These are phyloP conservation scores for Sinhomidia bicolor DNA, from an alignment of 2,888 invertebrate genomes.

Conservation along the genomic window DNA sequence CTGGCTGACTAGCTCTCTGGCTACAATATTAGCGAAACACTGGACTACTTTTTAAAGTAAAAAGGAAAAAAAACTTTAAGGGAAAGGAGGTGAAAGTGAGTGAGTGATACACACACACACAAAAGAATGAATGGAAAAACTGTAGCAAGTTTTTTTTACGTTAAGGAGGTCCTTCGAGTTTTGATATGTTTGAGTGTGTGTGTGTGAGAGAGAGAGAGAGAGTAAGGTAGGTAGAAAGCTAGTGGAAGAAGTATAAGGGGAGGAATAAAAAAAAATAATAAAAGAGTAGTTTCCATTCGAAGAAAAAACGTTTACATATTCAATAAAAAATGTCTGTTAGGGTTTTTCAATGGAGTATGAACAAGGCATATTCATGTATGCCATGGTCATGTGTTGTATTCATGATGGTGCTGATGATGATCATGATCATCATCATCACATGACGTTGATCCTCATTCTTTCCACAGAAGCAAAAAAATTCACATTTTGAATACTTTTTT, in stretches of 20 bases:
- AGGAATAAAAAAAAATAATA: neutral
- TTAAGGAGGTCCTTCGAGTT: neutral
- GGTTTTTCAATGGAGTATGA: neutral
- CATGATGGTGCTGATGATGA: conserved; percentile 32
- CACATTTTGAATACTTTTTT: conserved; percentile 15
- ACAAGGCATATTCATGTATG: conserved; percentile 33
- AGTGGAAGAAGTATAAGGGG: too few species aligned
- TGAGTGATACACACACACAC: neutral
- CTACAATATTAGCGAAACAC: neutral
- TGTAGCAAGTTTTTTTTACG: neutral
- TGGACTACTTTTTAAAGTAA: conserved; percentile 34
- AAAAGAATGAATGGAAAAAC: conserved; percentile 29
- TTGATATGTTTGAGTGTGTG: neutral
- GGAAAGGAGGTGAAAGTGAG: conserved; percentile 56
- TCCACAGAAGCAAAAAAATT: conserved; percentile 39
- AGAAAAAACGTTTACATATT: conserved; percentile 36
- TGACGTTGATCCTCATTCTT: conserved; percentile 44
- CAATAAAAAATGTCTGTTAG: conserved; percentile 35
- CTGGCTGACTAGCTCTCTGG: too few species aligned
- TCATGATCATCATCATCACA: neutral
- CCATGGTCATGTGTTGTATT: neutral
- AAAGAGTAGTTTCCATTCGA: conserved; percentile 29
- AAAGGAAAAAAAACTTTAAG: conserved; percentile 29
- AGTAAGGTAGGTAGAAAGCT: too few species aligned
- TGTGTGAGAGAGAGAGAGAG: neutral